phyloP scores from a whole-genome alignment of 2,888 invertebrate species.

The Trichopoda pennipes region DNA sequence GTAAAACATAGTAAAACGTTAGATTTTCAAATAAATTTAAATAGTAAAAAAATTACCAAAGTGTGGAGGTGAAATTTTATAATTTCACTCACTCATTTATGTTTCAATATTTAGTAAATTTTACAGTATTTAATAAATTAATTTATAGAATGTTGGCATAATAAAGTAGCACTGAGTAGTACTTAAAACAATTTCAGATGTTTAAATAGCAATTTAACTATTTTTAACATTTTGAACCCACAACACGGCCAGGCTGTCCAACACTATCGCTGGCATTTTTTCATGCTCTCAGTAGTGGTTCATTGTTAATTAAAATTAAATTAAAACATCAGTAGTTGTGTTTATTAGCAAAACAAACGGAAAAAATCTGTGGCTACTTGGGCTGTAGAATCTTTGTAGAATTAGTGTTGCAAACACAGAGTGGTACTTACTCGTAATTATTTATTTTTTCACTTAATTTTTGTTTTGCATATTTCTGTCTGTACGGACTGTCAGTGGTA shows the following conservation, averaged over 20 bases:
- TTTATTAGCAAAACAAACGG: slow-evolving; percentile 9
- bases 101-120: too few relatives aligned
- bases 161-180: too few relatives aligned
- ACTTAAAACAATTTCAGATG: too few relatives aligned
- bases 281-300: not conserved
- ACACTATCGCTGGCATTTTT: not conserved
- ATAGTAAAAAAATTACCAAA: too few relatives aligned
- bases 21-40: too few relatives aligned
- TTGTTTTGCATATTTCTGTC: slow-evolving; percentile 13
- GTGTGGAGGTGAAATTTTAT: too few relatives aligned
- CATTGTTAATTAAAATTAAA: slow-evolving; percentile 11
- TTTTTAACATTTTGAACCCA: not conserved
- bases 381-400: slow-evolving; percentile 10
- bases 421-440: slow-evolving; percentile 37
- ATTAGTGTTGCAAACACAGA: slow-evolving; percentile 45
- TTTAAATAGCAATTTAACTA: too few relatives aligned
- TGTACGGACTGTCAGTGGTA: not conserved
- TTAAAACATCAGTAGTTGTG: slow-evolving; percentile 54
- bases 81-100: too few relatives aligned
- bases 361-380: not conserved
- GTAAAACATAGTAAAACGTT: too few relatives aligned
- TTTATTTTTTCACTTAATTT: slow-evolving; percentile 36
- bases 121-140: too few relatives aligned
- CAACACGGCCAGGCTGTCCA: not conserved
- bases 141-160: too few relatives aligned